A percentile compares a stretch with the other conserved stretches of the same genome.
Conservation (phyloP, 1,140 invertebrate genomes). For the Drosophila serrata region DNA sequence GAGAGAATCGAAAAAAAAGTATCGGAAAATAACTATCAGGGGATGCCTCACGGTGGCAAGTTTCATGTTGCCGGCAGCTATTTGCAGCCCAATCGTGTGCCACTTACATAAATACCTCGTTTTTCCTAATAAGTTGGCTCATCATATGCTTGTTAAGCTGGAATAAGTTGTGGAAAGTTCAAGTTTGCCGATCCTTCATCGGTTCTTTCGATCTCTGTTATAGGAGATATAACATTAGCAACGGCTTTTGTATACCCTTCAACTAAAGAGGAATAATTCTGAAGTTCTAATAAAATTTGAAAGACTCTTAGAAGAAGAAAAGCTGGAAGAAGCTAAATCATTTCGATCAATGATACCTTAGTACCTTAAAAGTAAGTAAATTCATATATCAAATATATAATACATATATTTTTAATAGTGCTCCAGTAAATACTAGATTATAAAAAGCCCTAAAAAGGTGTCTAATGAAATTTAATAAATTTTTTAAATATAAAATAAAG, state of each 20-base stretch:
- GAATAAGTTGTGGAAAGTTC: not conserved
- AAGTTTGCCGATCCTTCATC: conserved; percentile 15
- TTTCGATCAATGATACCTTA: too few species aligned
- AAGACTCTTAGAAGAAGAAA: not conserved
- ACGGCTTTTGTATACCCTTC: not conserved
- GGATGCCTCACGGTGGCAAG: conserved; percentile 60
- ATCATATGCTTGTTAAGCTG: conserved; percentile 14
- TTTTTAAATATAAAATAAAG: too few species aligned
- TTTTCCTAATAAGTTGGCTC: conserved; percentile 68
- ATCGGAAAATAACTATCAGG: conserved; percentile 18
- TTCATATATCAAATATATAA: too few species aligned
- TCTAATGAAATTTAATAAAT: too few species aligned
- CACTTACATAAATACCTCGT: conserved; percentile 76
- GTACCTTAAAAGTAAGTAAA: too few species aligned
- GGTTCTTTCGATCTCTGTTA: not conserved
- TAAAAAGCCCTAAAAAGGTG: too few species aligned
- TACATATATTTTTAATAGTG: too few species aligned
- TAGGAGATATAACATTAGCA: not conserved
- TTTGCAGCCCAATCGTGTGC: conserved; percentile 80
- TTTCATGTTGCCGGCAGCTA: conserved; percentile 72
- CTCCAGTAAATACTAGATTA: too few species aligned
- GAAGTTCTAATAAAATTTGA: not conserved
- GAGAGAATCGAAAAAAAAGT: conserved; percentile 49
- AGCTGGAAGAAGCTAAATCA: too few species aligned
- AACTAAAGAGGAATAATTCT: not conserved